A percentile compares a stretch with the other conserved stretches of the same genome.
These are phyloP conservation scores for Zaprionus davidi DNA, from an alignment of 1,140 invertebrate species.

Conservation along the genomic window DNA sequence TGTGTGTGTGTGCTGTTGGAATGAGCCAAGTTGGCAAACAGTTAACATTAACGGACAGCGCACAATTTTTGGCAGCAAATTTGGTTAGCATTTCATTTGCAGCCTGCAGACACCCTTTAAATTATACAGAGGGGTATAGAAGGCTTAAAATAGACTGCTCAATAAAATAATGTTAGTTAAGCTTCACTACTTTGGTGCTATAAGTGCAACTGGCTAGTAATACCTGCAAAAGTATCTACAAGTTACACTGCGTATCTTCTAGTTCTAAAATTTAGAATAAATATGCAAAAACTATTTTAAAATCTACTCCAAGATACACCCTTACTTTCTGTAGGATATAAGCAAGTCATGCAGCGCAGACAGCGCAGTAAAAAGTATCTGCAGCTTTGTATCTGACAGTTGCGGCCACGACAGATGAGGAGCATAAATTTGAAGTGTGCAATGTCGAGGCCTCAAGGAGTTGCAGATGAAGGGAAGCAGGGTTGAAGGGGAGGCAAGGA, in stretches of 20 bases:
- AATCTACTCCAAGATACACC: neutral
- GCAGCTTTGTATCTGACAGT: constrained; percentile 12
- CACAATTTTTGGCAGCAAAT: constrained; percentile 27
- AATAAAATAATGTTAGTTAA: neutral
- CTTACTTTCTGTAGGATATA: neutral
- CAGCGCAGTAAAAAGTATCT: neutral
- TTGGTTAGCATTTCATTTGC: constrained; percentile 18
- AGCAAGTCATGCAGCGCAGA: neutral
- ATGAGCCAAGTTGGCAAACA: constrained; percentile 20
- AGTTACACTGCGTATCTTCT: neutral
- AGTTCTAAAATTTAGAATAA: neutral
- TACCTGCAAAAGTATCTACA: neutral
- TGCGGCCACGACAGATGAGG: constrained; percentile 8
- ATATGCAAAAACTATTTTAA: neutral
- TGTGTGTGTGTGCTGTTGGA: constrained; percentile 17
- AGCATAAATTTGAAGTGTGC: constrained; percentile 14
- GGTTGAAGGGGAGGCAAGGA: neutral
- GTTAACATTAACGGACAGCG: constrained; percentile 18
- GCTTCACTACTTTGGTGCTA: neutral
- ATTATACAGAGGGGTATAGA: neutral
- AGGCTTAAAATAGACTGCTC: neutral
- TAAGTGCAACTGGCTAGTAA: neutral
- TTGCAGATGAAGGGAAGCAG: neutral
- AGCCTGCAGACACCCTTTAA: neutral
- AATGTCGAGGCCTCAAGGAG: neutral